Percentiles rank a stretch among this genome's conserved stretches.
phyloP scores from a whole-genome alignment of 2,113 vertebrate genomes.

The Anarrhichthys ocellatus region DNA sequence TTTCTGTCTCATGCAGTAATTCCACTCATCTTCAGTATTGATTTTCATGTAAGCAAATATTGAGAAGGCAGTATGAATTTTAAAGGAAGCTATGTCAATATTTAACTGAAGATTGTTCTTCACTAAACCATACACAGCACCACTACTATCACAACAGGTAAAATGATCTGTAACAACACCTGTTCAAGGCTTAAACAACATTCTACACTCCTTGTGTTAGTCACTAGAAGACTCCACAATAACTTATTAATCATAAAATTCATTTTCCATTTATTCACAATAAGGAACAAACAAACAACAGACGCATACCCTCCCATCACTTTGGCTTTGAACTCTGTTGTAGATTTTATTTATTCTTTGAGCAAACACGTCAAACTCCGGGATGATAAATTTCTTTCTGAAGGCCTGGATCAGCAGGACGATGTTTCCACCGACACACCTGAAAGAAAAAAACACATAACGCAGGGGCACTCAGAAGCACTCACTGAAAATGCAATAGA shows the following conservation, averaged over 20 bases:
- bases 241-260: background rate
- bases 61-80: background rate
- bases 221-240: background rate
- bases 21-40: background rate
- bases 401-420: conserved; percentile 90
- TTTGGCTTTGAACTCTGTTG: conserved; percentile 76
- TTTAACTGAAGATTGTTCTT: background rate
- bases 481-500: conserved; percentile 3
- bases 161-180: background rate
- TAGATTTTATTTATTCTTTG: conserved; percentile 87
- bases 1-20: background rate
- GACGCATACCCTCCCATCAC: conserved; percentile 80
- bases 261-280: background rate
- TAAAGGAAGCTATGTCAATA: background rate
- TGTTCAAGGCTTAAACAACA: background rate
- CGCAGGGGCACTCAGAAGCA: background rate
- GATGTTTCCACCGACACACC: conserved; percentile 88
- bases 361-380: conserved; percentile 88
- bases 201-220: background rate
- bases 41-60: background rate
- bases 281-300: background rate
- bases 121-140: background rate
- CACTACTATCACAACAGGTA: background rate
- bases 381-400: conserved; percentile 90
- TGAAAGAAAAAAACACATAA: conserved; percentile 63